Conservation (phyloP, 2,888 invertebrate species). For the Baronia brevicornis region DNA sequence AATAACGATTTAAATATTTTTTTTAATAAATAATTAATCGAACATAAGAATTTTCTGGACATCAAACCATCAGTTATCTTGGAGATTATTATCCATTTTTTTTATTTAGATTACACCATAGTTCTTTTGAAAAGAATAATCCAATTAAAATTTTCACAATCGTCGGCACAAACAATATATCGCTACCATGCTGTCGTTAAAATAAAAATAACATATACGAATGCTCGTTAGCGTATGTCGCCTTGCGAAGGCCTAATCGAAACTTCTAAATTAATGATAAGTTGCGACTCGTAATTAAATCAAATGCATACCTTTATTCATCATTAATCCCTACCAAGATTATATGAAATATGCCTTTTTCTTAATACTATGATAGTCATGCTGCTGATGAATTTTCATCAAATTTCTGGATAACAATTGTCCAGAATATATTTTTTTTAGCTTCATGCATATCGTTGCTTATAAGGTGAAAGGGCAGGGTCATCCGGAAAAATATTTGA, state of each 20-base stretch:
- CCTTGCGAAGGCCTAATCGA: slow-evolving; percentile 64
- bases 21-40: too few relatives aligned
- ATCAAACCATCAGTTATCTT: too few relatives aligned
- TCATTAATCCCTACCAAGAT: slow-evolving; percentile 60
- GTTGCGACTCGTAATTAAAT: slow-evolving; percentile 61
- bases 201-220: slow-evolving; percentile 62
- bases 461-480: too few relatives aligned
- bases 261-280: slow-evolving; percentile 72
- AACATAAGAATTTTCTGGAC: too few relatives aligned
- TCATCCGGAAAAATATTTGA: too few relatives aligned
- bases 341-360: slow-evolving; percentile 57
- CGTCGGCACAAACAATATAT: slow-evolving; percentile 63
- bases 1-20: slow-evolving; percentile 2
- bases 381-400: too few relatives aligned
- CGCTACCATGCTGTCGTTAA: slow-evolving; percentile 56
- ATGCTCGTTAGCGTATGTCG: slow-evolving; percentile 71
- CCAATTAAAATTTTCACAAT: slow-evolving; percentile 66
- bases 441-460: too few relatives aligned
- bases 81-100: too few relatives aligned
- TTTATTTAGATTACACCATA: too few relatives aligned
- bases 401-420: too few relatives aligned
- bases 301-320: slow-evolving; percentile 60
- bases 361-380: slow-evolving; percentile 45
- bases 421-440: too few relatives aligned
- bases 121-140: slow-evolving; percentile 36